These are phyloP conservation scores for Bothrops jararaca DNA, from an alignment of 2,113 vertebrate species.

Conservation along the genomic window DNA sequence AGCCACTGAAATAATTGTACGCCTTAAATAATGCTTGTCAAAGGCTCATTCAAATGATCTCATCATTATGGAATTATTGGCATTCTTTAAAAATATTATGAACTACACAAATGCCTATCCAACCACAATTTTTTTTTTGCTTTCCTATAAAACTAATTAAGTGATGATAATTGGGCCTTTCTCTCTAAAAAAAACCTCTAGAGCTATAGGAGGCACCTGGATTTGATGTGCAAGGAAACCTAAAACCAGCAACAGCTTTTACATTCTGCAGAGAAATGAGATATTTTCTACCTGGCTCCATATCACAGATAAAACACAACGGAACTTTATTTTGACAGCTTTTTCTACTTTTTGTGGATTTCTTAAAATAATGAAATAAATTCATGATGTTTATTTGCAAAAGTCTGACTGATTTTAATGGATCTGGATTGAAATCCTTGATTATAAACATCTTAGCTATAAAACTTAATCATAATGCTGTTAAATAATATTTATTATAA, in stretches of 20 bases:
- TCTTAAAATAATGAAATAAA: not conserved
- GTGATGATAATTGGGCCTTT: constrained; percentile 66
- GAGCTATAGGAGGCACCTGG: constrained; percentile 68
- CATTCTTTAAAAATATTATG: not conserved
- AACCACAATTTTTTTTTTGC: not conserved
- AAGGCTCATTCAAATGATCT: not conserved
- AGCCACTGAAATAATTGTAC: not conserved
- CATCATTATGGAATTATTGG: not conserved
- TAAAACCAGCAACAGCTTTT: constrained; percentile 63
- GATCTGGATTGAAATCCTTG: not conserved
- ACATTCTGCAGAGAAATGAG: constrained; percentile 43
- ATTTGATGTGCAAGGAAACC: constrained; percentile 65
- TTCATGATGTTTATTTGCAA: not conserved
- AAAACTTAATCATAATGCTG: not conserved
- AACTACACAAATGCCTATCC: not conserved
- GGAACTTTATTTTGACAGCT: not conserved
- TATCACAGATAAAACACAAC: constrained; percentile 1
- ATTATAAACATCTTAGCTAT: not conserved
- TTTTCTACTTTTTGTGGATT: constrained; percentile 5
- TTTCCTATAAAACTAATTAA: constrained; percentile 21
- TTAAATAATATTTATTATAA: not conserved
- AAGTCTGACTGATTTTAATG: not conserved
- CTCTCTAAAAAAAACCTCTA: constrained; percentile 54
- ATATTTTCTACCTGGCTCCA: constrained; percentile 14
- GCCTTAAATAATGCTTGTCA: not conserved